Base-by-base conservation (phyloP, 2,797 vertebrate genomes). In the Rhinella marina region DNA sequence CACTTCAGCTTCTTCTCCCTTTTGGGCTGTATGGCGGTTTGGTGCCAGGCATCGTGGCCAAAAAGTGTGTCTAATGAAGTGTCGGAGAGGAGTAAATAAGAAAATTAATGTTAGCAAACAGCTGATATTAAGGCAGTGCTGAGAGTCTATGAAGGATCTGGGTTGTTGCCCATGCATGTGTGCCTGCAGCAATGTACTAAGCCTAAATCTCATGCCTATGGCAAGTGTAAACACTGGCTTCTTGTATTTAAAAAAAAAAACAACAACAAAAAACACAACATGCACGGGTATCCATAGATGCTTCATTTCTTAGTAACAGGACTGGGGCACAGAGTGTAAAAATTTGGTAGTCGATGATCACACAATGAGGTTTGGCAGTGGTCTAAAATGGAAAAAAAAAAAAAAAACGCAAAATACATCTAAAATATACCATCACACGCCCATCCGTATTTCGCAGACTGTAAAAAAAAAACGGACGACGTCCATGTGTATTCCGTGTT, bases 101-200 rank as follows among this genome's bases (percentile, higher is more conserved):
- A 88, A 88, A 77, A 88, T 85, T 80, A 86, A 88, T 88, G 87
- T 85, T 88, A 85, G 61, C 82, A 88, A 88, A 88, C 87, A 85
- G 83, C 77, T 66, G 57, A 85, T 85, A 76, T 81, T 61, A 88
- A 88, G 64, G 83, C 77, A 88, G 77, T 4, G 13, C 64, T 54
- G 66, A 78, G 52, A 78, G 66, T 73, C 56, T 56, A 81, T 27
- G 56, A 85, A 81, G 81, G 64, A 82, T 62, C 56, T 77, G 86
- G 72, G 68, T 68, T 78, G 57, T 14, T 81, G 85, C 85, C 76
- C 17, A 16, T 57, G 27, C 19, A 13, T 86, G 27, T 72, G 77
- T 76, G 62, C 64, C 77, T 70, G 52, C 29, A 17, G 85, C 61
- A 19, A 80, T 48, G 85, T n/a, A 41, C 54, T n/a, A 14, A 54